Evolutionary conservation across 2,797 vertebrate genomes (phyloP), one percentile per base, ranked within the genome.

Genomic region (Erpetoichthys calabaricus): DNA sequence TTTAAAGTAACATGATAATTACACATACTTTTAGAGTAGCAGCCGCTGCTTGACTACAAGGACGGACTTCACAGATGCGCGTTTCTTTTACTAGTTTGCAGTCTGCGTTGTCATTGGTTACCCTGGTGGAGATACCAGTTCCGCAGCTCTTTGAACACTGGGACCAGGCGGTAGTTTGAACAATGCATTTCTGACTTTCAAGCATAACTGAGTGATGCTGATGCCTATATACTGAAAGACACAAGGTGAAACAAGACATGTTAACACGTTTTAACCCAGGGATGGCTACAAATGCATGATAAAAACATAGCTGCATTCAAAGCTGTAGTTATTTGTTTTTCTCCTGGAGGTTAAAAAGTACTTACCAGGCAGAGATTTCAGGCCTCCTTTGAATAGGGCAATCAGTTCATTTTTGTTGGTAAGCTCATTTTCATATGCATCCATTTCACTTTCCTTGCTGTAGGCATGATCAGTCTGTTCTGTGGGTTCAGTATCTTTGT

Each of bases 151-250:
- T 97, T 57, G 95, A 97, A 79, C 95, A 99, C 69, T 89, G 91
- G 50, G 94, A 98, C 95, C 95, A 99, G 10, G 91, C 85, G 3
- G 94, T 99, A 64, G 94, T 99, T 80, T 99, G 94, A 66, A 94
- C 79, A 0, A 97, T 87, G 75, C 95, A 99, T 74, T 95, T 97
- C 65, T 89, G 87, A 71, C 66, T 88, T 57, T 90, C 88, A 61
- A 92, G 87, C 69, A 83, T 70, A 59, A 83, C 88, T 58, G 83
- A 83, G 68, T 89, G 89, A 57, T 89, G 85, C 63, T 89, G 84
- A 0, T 80, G 70, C 74, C 89, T 84, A 81, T 88, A 98, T 59
- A 86, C 95, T 98, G 73, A 6, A 64, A 67, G 3, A 60, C 44
- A 63, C 56, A 49, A 49, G 25, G 25, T 25, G 25, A 25, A 25